Conservation (phyloP, 92 coral and sea anemone species). For the Porites rus region DNA sequence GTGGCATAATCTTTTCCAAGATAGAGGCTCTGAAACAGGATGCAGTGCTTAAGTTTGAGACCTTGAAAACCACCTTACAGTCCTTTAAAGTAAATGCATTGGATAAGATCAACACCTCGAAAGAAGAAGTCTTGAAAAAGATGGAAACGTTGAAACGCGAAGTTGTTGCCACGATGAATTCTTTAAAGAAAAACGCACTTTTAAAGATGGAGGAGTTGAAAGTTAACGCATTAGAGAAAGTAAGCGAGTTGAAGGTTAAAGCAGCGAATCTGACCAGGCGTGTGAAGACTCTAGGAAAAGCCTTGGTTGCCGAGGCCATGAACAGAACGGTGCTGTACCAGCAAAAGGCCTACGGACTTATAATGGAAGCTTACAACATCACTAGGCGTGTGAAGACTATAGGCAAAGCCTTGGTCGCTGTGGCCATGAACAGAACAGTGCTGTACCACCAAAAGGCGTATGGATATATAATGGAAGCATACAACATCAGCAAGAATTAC, state of each 20-base stretch:
- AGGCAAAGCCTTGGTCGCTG: constrained; percentile 35
- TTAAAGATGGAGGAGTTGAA: not conserved
- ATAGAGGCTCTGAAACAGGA: constrained; percentile 54
- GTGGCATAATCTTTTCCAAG: constrained; percentile 56
- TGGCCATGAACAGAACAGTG: constrained; percentile 17
- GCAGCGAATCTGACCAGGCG: constrained; percentile 38
- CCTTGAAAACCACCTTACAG: constrained; percentile 52
- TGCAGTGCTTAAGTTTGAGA: constrained; percentile 60
- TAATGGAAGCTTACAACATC: constrained; percentile 58
- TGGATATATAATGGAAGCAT: constrained; percentile 40
- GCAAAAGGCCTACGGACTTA: constrained; percentile 32
- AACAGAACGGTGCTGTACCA: constrained; percentile 20
- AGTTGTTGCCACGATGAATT: constrained; percentile 62
- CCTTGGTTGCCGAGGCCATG: constrained; percentile 26
- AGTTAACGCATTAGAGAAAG: constrained; percentile 43
- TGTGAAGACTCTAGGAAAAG: constrained; percentile 22
- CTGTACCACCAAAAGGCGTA: constrained; percentile 41
- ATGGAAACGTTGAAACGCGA: constrained; percentile 56
- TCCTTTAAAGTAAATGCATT: constrained; percentile 47
- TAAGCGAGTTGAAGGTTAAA: constrained; percentile 49
- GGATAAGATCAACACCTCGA: constrained; percentile 48
- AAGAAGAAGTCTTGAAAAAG: constrained; percentile 44
- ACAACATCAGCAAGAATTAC: constrained; percentile 62
- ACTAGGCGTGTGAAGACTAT: constrained; percentile 18
- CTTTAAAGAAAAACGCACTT: constrained; percentile 40